Percentiles rank a stretch among this genome's conserved stretches.
phyloP scores from a whole-genome alignment of 1,140 invertebrate genomes.

The Apis florea region DNA sequence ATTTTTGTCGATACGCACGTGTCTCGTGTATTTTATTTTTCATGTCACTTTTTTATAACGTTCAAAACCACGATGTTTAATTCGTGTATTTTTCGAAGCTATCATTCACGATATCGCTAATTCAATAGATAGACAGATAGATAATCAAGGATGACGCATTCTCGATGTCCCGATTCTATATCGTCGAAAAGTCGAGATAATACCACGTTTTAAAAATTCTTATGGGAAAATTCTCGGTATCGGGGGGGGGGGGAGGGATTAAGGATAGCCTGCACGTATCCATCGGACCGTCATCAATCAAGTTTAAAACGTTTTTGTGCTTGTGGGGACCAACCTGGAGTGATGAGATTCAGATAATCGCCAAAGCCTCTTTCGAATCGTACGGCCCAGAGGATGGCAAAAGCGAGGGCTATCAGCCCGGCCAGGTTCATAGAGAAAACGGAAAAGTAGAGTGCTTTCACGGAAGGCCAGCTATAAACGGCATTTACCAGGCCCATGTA shows the following conservation, averaged over 20 bases:
- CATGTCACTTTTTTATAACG: too few relatives aligned
- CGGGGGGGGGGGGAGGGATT: too few relatives aligned
- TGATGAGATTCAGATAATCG: slow-evolving; percentile 46
- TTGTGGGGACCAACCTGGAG: slow-evolving; percentile 41
- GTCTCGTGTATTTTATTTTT: too few relatives aligned
- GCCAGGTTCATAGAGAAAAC: slow-evolving; percentile 45
- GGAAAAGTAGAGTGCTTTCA: slow-evolving; percentile 35
- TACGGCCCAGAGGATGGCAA: slow-evolving; percentile 44
- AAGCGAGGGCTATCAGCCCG: slow-evolving; percentile 6
- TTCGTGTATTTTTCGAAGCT: not conserved
- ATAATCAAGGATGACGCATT: too few relatives aligned
- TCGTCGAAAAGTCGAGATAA: not conserved
- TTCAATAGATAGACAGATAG: not conserved
- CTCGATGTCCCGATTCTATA: too few relatives aligned
- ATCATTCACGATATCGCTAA: not conserved
- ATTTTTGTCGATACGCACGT: too few relatives aligned
- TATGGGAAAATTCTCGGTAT: too few relatives aligned
- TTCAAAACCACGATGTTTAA: too few relatives aligned
- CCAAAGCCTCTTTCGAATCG: slow-evolving; percentile 35
- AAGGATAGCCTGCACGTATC: too few relatives aligned
- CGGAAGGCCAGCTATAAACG: slow-evolving; percentile 39
- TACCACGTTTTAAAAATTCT: not conserved
- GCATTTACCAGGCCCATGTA: slow-evolving; percentile 46
- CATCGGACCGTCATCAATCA: not conserved
- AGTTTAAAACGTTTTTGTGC: not conserved